Evolutionary conservation across 2,797 vertebrate genomes (phyloP).

Genomic region (Kryptolebias ocellatus): DNA sequence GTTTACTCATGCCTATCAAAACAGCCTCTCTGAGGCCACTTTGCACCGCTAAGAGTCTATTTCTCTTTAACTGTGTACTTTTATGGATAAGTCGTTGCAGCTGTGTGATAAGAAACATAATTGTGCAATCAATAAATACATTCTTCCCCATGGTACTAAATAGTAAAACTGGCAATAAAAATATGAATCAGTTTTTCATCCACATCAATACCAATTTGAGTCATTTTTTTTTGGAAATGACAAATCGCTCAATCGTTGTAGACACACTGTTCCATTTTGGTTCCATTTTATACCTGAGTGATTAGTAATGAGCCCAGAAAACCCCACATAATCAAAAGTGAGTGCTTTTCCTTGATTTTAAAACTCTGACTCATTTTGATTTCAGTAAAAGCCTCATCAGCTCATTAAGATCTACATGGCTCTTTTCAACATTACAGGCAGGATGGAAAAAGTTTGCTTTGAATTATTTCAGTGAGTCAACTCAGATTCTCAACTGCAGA

Average conservation of each 20-base stretch:
- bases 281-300: constrained; percentile 15
- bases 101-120: constrained; percentile 59
- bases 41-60: constrained; percentile 22
- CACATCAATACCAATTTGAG: background rate
- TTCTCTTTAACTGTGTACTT: constrained; percentile 33
- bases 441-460: constrained; percentile 37
- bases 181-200: constrained; percentile 16
- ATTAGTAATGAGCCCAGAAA: constrained; percentile 16
- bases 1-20: constrained; percentile 52
- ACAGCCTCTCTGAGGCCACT: constrained; percentile 30
- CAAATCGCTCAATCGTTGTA: background rate
- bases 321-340: constrained; percentile 37
- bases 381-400: constrained; percentile 42
- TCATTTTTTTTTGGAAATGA: constrained; percentile 25
- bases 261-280: constrained; percentile 11
- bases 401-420: constrained; percentile 23
- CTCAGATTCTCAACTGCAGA: constrained; percentile 6
- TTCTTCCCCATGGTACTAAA: constrained; percentile 28
- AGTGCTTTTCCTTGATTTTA: constrained; percentile 10
- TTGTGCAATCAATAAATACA: constrained; percentile 23
- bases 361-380: constrained; percentile 57
- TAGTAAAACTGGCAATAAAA: constrained; percentile 38
- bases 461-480: constrained; percentile 10
- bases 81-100: constrained; percentile 57
- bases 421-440: constrained; percentile 16